Conservation (phyloP, 1,140 invertebrate species). For the Radopholus similis region DNA sequence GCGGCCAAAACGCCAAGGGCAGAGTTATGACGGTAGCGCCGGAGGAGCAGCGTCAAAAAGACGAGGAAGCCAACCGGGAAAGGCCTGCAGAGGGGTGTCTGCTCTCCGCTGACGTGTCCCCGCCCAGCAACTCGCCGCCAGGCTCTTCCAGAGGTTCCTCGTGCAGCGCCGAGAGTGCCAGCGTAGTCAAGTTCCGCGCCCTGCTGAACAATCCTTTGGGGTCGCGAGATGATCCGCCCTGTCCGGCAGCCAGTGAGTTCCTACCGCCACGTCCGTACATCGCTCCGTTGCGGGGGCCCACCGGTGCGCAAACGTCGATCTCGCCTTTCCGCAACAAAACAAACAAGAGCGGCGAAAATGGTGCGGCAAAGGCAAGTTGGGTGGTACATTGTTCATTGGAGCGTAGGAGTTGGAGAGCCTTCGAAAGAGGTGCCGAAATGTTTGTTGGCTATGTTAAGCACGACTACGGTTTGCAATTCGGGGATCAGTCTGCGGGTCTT, state of each 20-base stretch:
- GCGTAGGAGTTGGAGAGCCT: no score
- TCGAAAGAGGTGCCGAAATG: no score
- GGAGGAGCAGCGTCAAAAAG: no score
- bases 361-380: background rate
- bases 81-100: background rate
- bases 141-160: slow-evolving; percentile 7
- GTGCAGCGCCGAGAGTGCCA: background rate
- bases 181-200: slow-evolving; percentile 5
- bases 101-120: background rate
- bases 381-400: background rate
- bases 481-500: slow-evolving; percentile 18
- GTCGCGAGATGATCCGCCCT: background rate
- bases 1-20: no score
- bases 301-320: no score
- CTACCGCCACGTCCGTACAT: no score
- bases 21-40: no score
- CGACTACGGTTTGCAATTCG: no score
- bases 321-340: background rate
- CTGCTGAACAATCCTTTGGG: slow-evolving; percentile 9
- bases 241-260: no score
- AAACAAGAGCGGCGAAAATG: background rate
- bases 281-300: no score
- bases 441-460: no score
- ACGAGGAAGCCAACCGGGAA: no score
- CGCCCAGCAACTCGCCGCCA: background rate